Conservation (phyloP, 2,797 vertebrate species). For the Tympanoctomys barrerae region DNA sequence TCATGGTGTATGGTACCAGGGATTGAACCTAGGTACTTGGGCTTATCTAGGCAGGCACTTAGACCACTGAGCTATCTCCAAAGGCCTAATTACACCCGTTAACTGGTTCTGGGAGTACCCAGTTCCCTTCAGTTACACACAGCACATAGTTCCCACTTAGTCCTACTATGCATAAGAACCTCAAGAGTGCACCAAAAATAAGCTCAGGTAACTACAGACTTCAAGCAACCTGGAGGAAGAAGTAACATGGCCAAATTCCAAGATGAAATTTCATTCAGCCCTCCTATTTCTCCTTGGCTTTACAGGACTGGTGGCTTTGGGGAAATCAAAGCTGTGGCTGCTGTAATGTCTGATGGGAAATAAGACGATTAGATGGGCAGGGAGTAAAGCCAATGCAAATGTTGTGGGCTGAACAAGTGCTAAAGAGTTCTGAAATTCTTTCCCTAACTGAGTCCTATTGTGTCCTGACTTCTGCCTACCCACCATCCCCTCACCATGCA, state of each 20-base stretch:
- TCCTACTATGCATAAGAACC: background rate
- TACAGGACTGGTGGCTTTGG: constrained; percentile 49
- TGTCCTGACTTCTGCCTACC: background rate
- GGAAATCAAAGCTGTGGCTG: constrained; percentile 61
- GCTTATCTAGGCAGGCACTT: no score
- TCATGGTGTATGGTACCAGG: no score
- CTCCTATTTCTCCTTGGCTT: constrained; percentile 29
- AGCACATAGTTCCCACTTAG: constrained; percentile 21
- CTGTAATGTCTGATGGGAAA: constrained; percentile 8
- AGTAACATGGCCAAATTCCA: constrained; percentile 37
- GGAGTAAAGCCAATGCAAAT: constrained; percentile 73
- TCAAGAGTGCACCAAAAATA: constrained; percentile 70
- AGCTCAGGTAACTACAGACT: constrained; percentile 63
- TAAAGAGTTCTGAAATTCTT: constrained; percentile 69
- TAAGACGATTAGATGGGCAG: constrained; percentile 61
- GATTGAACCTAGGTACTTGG: no score
- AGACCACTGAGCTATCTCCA: no score
- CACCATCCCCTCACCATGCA: background rate
- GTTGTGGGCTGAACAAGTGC: constrained; percentile 57
- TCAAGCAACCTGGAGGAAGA: constrained; percentile 59
- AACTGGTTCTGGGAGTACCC: constrained; percentile 41
- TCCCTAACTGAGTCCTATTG: constrained; percentile 13
- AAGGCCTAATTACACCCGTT: background rate
- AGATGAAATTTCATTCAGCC: constrained; percentile 26
- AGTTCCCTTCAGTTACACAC: background rate